phyloP scores from a whole-genome alignment of 2,113 vertebrate genomes.

The Dromas ardeola region DNA sequence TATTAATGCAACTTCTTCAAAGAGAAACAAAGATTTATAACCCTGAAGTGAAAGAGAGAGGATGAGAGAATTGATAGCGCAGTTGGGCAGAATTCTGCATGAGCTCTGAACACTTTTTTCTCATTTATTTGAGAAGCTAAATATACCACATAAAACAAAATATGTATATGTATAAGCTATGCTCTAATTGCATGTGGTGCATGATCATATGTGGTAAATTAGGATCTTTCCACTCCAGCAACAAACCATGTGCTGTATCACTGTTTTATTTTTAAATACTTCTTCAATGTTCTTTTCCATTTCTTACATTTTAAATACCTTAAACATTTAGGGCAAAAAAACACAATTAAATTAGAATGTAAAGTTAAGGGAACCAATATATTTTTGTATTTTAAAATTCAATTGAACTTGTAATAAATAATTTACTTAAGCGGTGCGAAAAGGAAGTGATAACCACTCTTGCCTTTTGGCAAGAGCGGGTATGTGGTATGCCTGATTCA shows the following conservation, averaged over 20 bases:
- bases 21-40: slow-evolving; percentile 70
- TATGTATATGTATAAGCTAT: neutral
- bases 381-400: slow-evolving; percentile 51
- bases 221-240: neutral
- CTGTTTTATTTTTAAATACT: slow-evolving; percentile 6
- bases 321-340: neutral
- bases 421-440: neutral
- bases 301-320: neutral
- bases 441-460: neutral
- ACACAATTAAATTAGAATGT: neutral
- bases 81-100: slow-evolving; percentile 17
- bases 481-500: neutral
- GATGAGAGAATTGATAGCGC: slow-evolving; percentile 1
- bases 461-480: neutral
- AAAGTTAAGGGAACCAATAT: neutral
- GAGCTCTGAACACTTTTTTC: neutral
- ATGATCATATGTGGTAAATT: neutral
- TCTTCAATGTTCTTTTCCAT: neutral
- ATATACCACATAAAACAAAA: neutral
- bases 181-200: neutral
- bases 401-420: slow-evolving; percentile 43
- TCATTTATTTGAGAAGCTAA: neutral
- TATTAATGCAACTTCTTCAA: slow-evolving; percentile 73
- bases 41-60: slow-evolving; percentile 43
- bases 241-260: neutral